Percentiles rank a stretch among this genome's conserved stretches.
Evolutionary conservation across 2,113 vertebrate species (phyloP).

Genomic region (Triplophysa tibetana): DNA sequence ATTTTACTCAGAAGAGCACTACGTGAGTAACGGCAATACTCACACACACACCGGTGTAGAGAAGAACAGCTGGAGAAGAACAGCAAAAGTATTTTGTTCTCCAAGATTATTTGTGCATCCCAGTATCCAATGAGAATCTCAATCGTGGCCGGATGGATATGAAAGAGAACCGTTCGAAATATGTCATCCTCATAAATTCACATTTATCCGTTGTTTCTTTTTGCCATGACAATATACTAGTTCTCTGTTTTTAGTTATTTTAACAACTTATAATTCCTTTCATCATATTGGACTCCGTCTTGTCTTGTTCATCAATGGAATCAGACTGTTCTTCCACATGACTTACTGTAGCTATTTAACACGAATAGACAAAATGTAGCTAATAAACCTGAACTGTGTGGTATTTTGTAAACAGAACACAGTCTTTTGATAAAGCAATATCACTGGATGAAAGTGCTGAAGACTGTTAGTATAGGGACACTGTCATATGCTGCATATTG

Average conservation of each 20-base stretch:
- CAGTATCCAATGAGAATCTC: neutral
- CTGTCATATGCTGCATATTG: conserved; percentile 41
- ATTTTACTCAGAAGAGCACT: neutral
- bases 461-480: conserved; percentile 25
- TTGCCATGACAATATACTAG: neutral
- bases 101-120: neutral
- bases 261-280: neutral
- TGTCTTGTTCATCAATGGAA: neutral
- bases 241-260: neutral
- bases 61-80: neutral
- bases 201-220: neutral
- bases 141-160: neutral
- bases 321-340: neutral
- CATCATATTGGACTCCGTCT: neutral
- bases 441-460: conserved; percentile 9
- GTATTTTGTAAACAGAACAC: no score
- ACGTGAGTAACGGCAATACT: no score
- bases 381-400: conserved; percentile 33
- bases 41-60: neutral
- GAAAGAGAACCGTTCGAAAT: neutral
- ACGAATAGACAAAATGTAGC: conserved; percentile 12
- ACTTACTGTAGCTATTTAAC: neutral
- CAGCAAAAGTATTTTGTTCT: conserved; percentile 14
- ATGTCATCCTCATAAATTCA: neutral
- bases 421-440: conserved; percentile 30